A percentile compares a stretch with the other conserved stretches of the same genome.
Conservation (phyloP, 2,113 vertebrate genomes). For the Mobula birostris region DNA sequence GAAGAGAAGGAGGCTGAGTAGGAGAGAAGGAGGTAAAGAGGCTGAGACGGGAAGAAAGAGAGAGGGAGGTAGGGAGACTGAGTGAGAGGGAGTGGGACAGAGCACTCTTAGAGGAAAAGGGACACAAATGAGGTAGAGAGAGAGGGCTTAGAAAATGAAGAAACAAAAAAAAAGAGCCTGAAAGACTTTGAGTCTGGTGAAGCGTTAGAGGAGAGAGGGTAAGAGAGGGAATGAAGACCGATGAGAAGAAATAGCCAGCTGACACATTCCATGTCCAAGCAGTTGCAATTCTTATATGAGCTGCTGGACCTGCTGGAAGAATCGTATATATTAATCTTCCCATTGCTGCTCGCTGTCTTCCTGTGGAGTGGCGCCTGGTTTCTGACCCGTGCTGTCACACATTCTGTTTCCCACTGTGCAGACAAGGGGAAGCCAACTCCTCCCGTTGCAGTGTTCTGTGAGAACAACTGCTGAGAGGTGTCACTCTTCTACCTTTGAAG, state of each 20-base stretch:
- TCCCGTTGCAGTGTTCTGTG: background rate
- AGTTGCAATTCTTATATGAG: background rate
- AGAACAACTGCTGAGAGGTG: background rate
- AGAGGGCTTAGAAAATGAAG: background rate
- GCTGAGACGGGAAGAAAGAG: background rate
- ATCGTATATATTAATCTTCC: background rate
- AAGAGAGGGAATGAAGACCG: background rate
- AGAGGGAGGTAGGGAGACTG: background rate
- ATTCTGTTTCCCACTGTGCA: background rate
- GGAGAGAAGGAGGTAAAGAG: background rate
- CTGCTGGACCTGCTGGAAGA: background rate
- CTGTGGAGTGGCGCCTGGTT: background rate
- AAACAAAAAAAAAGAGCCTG: background rate
- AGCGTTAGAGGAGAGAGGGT: background rate
- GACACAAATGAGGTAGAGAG: background rate
- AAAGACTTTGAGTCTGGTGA: background rate
- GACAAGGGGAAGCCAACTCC: background rate
- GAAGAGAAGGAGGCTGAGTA: background rate
- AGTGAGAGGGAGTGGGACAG: too few relatives aligned
- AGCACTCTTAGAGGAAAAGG: too few relatives aligned
- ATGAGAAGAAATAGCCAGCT: background rate
- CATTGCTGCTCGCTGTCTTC: background rate
- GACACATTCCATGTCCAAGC: background rate
- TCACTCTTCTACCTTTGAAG: background rate
- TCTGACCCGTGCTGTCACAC: background rate